A percentile compares a stretch with the other conserved stretches of the same genome.
Conservation (phyloP, 35 echinoderm and acorn worm genomes). For the Eucidaris tribuloides region DNA sequence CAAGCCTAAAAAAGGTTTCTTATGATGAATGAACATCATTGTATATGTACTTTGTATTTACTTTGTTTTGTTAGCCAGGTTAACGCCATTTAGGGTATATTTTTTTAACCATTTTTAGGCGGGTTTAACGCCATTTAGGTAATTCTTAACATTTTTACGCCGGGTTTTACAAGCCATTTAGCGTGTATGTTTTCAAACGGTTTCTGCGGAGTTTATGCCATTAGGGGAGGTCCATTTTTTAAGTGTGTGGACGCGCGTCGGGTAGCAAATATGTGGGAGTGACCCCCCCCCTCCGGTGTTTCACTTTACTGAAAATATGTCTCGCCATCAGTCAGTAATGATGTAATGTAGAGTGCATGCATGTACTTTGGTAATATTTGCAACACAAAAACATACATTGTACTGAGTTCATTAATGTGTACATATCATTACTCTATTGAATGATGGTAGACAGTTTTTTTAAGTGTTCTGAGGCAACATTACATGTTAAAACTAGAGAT, state of each 20-base stretch:
- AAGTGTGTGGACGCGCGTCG: too few species aligned
- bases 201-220: too few species aligned
- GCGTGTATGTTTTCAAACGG: not conserved
- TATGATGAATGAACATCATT: too few species aligned
- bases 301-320: slow-evolving; percentile 19
- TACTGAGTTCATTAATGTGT: not conserved
- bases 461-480: not conserved
- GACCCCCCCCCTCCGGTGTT: not conserved
- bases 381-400: not conserved
- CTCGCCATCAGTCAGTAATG: slow-evolving; percentile 7
- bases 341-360: not conserved
- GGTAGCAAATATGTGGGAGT: not conserved
- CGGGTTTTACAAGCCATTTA: not conserved
- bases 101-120: too few species aligned
- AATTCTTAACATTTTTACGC: not conserved
- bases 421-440: not conserved
- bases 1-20: too few species aligned
- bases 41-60: too few species aligned
- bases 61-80: too few species aligned
- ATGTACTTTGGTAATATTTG: not conserved
- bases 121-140: too few species aligned
- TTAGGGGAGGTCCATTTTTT: too few species aligned
- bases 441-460: not conserved
- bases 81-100: too few species aligned
- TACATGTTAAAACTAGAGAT: not conserved